Conservation (phyloP, 2,797 vertebrate species). For the Naso thynnoides region DNA sequence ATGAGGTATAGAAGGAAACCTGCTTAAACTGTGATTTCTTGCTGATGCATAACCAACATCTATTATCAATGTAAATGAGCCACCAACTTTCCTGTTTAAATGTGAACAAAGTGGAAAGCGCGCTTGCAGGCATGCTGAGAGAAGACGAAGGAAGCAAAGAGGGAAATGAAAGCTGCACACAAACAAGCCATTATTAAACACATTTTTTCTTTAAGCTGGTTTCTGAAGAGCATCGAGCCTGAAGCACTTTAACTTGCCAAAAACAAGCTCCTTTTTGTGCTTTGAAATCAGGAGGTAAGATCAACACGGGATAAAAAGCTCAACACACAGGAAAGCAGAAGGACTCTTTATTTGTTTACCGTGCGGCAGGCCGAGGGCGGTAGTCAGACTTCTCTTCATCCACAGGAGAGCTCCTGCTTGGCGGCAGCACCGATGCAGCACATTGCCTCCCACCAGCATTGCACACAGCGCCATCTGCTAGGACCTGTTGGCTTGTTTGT, state of each 20-base stretch:
- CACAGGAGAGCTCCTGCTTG: conserved; percentile 80
- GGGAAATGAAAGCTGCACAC: conserved; percentile 71
- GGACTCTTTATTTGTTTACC: conserved; percentile 85
- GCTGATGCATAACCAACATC: conserved; percentile 72
- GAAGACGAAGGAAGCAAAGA: conserved; percentile 59
- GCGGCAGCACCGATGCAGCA: conserved; percentile 71
- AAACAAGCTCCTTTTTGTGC: conserved; percentile 70
- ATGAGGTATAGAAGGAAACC: conserved; percentile 12
- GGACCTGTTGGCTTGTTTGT: conserved; percentile 99
- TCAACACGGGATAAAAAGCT: conserved; percentile 79
- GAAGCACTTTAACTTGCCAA: conserved; percentile 78
- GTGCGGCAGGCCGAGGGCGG: conserved; percentile 81
- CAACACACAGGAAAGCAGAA: conserved; percentile 81
- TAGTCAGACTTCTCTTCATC: conserved; percentile 81
- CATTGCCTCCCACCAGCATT: conserved; percentile 89
- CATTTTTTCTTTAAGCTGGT: conserved; percentile 77
- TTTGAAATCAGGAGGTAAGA: conserved; percentile 81
- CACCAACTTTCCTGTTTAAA: conserved; percentile 71
- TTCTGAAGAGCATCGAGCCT: conserved; percentile 77
- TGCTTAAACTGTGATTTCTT: conserved; percentile 51
- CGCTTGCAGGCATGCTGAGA: conserved; percentile 72
- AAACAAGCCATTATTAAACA: conserved; percentile 79
- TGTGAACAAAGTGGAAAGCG: conserved; percentile 68
- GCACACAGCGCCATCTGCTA: conserved; percentile 93
- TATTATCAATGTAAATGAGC: conserved; percentile 79